Conservation (phyloP, 2,888 invertebrate species). For the Ptychoptera albimana region DNA sequence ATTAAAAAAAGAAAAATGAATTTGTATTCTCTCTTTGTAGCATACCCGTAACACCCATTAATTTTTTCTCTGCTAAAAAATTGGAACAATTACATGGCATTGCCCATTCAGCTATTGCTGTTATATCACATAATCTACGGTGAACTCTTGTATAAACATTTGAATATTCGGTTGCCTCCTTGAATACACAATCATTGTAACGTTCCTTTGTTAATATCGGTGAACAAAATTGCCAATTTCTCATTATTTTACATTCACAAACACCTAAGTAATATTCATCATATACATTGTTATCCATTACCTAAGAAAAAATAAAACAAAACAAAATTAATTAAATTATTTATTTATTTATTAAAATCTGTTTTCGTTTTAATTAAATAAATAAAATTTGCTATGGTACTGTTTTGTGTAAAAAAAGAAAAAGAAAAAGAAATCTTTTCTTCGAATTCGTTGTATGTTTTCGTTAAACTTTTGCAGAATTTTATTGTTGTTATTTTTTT, state of each 20-base stretch:
- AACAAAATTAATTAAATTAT: too few relatives aligned
- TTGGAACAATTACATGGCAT: slow-evolving; percentile 19
- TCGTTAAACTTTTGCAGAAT: too few relatives aligned
- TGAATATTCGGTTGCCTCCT: slow-evolving; percentile 14
- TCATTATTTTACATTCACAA: slow-evolving; percentile 25
- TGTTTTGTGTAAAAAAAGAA: too few relatives aligned
- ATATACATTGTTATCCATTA: slow-evolving; percentile 6
- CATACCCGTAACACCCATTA: neutral
- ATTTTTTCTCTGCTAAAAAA: neutral
- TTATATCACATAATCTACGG: slow-evolving; percentile 30
- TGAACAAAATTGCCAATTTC: slow-evolving; percentile 29
- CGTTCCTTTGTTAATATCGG: slow-evolving; percentile 18
- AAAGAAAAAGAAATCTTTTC: too few relatives aligned
- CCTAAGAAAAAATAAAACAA: too few relatives aligned
- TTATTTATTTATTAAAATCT: too few relatives aligned
- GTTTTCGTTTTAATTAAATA: too few relatives aligned
- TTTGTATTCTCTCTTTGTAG: too few relatives aligned
- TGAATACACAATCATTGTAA: slow-evolving; percentile 22
- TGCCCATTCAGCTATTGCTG: slow-evolving; percentile 18
- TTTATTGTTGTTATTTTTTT: too few relatives aligned
- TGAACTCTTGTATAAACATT: slow-evolving; percentile 25
- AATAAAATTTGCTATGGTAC: too few relatives aligned
- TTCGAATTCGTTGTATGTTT: too few relatives aligned
- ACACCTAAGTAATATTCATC: slow-evolving; percentile 30
- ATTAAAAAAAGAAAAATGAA: too few relatives aligned